A percentile compares a stretch with the other conserved stretches of the same genome.
Conservation (phyloP, 2,797 vertebrate genomes). For the Ammospiza maritima region DNA sequence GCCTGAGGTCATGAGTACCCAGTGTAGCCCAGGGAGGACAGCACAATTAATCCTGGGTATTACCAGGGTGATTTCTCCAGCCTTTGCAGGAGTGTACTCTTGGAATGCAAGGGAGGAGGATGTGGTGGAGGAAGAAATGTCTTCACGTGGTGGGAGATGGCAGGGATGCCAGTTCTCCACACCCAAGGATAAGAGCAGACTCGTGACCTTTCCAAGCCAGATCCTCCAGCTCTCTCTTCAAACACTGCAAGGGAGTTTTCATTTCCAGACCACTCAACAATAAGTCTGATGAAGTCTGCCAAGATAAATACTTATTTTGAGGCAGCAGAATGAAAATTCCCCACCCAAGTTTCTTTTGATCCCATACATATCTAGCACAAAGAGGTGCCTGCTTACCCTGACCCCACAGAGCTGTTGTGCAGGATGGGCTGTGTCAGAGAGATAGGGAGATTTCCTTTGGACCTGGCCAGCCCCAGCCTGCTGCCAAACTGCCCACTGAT, state of each 20-base stretch:
- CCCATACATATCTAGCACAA: background rate
- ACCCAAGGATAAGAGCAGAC: background rate
- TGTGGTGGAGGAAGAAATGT: background rate
- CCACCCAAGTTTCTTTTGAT: background rate
- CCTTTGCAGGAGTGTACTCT: background rate
- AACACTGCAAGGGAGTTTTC: background rate
- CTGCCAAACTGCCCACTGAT: background rate
- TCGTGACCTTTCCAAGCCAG: background rate
- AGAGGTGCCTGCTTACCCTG: background rate
- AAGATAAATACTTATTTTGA: background rate
- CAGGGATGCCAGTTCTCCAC: background rate
- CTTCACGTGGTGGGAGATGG: background rate
- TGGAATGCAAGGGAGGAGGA: background rate
- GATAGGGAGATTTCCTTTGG: background rate
- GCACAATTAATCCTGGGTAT: background rate
- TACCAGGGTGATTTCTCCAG: background rate
- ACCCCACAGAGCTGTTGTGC: background rate
- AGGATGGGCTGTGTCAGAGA: background rate
- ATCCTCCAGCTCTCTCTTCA: background rate
- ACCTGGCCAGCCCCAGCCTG: background rate
- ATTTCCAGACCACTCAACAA: background rate
- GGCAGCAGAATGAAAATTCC: background rate
- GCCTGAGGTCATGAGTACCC: background rate
- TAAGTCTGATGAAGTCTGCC: background rate
- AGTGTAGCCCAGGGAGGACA: background rate